Evolutionary conservation across 2,888 invertebrate genomes (phyloP).

Genomic region (Pilophorus perplexus): DNA sequence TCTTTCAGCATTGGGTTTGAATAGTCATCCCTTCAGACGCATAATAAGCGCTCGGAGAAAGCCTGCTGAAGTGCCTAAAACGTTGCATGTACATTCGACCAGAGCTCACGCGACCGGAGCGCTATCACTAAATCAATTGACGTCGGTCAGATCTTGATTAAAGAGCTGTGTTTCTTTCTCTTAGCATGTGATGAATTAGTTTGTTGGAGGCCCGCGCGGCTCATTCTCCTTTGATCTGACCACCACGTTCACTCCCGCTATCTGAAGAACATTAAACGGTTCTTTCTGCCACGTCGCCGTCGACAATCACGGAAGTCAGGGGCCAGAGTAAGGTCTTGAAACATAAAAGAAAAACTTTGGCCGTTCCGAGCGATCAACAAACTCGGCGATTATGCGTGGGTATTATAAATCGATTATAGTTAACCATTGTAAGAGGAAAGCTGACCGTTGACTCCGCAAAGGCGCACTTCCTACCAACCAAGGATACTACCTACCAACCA

Average conservation of each 20-base stretch:
- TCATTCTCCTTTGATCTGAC: constrained; percentile 34
- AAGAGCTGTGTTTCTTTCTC: constrained; percentile 30
- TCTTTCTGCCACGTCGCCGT: constrained; percentile 2
- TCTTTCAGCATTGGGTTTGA: not conserved
- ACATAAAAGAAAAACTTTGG: too few species aligned
- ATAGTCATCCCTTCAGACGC: not conserved
- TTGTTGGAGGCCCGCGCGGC: constrained; percentile 21
- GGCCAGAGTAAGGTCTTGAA: not conserved
- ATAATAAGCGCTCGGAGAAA: not conserved
- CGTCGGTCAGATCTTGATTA: constrained; percentile 38
- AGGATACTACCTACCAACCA: too few species aligned
- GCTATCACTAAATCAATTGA: constrained; percentile 38
- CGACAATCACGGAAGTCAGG: constrained; percentile 25
- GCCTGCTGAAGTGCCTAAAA: not conserved
- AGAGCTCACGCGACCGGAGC: constrained; percentile 28
- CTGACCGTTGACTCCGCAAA: too few species aligned
- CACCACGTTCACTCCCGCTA: constrained; percentile 24
- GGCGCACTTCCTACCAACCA: too few species aligned
- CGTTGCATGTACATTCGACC: constrained; percentile 3
- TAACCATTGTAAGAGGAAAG: too few species aligned
- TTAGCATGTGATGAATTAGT: constrained; percentile 40
- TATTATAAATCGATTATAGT: too few species aligned
- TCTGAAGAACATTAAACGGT: constrained; percentile 17
- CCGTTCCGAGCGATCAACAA: too few species aligned
- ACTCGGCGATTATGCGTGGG: too few species aligned